Conservation (phyloP, 2,888 invertebrate genomes). For the Epirrhoe alternata region DNA sequence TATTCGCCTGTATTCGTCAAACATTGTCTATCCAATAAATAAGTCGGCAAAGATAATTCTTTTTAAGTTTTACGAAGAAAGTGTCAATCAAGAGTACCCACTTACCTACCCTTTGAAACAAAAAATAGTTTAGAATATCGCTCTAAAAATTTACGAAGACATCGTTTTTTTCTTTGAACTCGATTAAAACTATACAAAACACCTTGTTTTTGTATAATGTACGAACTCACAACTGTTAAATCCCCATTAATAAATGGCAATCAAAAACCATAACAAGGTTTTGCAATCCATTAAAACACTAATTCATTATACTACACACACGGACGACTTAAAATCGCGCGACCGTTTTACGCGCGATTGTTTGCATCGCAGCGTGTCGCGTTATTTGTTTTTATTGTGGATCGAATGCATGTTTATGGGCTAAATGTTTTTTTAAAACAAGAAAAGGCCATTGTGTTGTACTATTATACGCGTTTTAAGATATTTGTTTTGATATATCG, state of each 20-base stretch:
- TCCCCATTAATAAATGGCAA: conserved; percentile 26
- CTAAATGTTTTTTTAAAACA: conserved; percentile 20
- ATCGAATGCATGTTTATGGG: conserved; percentile 40
- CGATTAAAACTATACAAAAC: neutral
- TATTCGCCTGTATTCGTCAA: too few relatives aligned
- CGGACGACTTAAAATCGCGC: conserved; percentile 56
- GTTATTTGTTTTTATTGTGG: conserved; percentile 39
- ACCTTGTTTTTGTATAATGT: conserved; percentile 14
- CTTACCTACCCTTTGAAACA: too few relatives aligned
- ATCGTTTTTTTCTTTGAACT: conserved; percentile 5
- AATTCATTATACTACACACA: conserved; percentile 41
- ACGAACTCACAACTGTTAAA: conserved; percentile 24
- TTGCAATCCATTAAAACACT: conserved; percentile 30
- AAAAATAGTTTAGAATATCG: too few relatives aligned
- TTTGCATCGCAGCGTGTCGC: conserved; percentile 45
- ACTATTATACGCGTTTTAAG: conserved; percentile 1
- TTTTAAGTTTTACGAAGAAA: too few relatives aligned
- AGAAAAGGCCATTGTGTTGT: conserved; percentile 18
- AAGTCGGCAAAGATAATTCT: too few relatives aligned
- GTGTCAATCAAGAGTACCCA: too few relatives aligned
- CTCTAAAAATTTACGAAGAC: too few relatives aligned
- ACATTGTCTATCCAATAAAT: too few relatives aligned
- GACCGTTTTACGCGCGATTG: conserved; percentile 64
- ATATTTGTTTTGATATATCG: conserved; percentile 6
- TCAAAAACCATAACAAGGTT: conserved; percentile 22